A percentile compares a stretch with the other conserved stretches of the same genome.
These are phyloP conservation scores for Nemoura dubitans DNA, from an alignment of 2,888 invertebrate genomes.

Conservation along the genomic window DNA sequence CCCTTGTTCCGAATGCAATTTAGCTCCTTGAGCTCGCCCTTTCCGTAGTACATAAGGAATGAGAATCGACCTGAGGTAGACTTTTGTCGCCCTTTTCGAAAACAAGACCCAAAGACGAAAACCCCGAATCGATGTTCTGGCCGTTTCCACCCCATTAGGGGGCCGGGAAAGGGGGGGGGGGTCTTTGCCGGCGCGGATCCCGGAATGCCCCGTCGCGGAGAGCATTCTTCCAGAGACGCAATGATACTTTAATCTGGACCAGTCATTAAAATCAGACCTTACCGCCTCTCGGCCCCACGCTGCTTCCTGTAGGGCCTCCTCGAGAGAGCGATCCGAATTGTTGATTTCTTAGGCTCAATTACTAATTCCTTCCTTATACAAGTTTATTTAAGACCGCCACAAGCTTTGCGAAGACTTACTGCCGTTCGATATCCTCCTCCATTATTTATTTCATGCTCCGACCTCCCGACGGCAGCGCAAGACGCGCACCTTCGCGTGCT, in stretches of 20 bases:
- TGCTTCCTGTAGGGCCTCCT: not conserved
- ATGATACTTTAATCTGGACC: conserved; percentile 30
- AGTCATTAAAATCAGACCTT: not conserved
- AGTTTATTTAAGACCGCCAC: conserved; percentile 25
- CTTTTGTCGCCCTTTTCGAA: conserved; percentile 15
- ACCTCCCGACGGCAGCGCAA: too few relatives aligned
- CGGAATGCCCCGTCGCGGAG: not conserved
- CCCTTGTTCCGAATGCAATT: not conserved
- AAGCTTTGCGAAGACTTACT: not conserved
- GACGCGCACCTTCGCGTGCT: too few relatives aligned
- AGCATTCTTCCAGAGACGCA: not conserved
- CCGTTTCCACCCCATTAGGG: conserved; percentile 28
- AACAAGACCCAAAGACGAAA: not conserved
- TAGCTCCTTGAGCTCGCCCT: not conserved
- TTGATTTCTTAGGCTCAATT: conserved; percentile 40
- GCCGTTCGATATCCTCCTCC: not conserved
- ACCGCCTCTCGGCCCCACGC: not conserved
- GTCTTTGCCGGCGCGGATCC: not conserved
- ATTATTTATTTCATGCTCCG: not conserved
- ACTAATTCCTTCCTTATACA: conserved; percentile 26
- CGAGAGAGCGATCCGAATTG: not conserved
- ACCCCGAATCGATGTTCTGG: not conserved
- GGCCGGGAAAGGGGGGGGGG: not conserved
- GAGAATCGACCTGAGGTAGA: not conserved
- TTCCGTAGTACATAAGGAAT: not conserved